These are phyloP conservation scores for Euura lappo DNA, from an alignment of 1,140 invertebrate species.

Conservation along the genomic window DNA sequence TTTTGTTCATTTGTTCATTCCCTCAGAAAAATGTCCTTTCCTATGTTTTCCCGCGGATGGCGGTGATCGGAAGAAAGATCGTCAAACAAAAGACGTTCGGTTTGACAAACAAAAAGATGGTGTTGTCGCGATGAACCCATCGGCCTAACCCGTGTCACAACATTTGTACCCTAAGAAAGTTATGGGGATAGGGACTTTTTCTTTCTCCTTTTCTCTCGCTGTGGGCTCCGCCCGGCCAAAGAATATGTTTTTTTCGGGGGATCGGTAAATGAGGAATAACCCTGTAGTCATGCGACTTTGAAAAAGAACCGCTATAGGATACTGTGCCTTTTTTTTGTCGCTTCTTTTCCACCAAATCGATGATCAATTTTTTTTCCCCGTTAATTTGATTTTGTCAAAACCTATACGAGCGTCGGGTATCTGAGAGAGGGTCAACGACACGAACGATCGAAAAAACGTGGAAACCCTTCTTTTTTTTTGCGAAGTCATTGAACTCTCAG, in stretches of 20 bases:
- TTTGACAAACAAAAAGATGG: slow-evolving; percentile 2
- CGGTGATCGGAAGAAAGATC: slow-evolving; percentile 5
- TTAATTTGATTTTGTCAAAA: neutral
- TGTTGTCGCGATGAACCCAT: neutral
- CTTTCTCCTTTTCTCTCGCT: slow-evolving; percentile 24
- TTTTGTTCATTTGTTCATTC: neutral
- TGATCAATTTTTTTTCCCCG: neutral
- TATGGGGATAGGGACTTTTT: slow-evolving; percentile 32
- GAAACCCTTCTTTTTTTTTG: slow-evolving; percentile 14
- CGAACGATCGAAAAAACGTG: neutral
- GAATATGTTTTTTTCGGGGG: neutral
- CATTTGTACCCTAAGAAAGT: slow-evolving; percentile 46
- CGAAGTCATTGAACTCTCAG: slow-evolving; percentile 33
- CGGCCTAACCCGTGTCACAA: slow-evolving; percentile 38
- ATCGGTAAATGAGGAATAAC: neutral
- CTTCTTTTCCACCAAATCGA: neutral
- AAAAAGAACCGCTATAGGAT: neutral
- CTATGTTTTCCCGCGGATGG: slow-evolving; percentile 15
- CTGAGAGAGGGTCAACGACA: slow-evolving; percentile 10
- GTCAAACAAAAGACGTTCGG: neutral
- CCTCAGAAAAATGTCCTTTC: neutral
- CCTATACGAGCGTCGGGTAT: neutral
- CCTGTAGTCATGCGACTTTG: neutral
- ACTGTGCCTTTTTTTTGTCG: neutral
- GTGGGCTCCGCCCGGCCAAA: slow-evolving; percentile 28